Evolutionary conservation across 2,888 invertebrate species (phyloP), one percentile per base, ranked within the genome.

Genomic region (Poecilobothrus nobilitatus): DNA sequence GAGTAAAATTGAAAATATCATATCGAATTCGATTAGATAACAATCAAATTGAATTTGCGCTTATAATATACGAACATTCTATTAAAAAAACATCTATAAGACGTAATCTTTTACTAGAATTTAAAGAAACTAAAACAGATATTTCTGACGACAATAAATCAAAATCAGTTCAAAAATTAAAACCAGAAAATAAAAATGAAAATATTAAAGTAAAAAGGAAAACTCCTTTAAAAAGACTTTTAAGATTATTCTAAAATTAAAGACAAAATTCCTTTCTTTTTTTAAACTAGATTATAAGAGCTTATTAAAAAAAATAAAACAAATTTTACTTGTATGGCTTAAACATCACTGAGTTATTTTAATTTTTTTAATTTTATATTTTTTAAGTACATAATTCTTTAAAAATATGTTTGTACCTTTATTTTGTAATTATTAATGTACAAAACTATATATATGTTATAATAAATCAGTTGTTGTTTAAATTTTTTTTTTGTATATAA

Each of bases 61-160:
- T 78, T 67, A 74, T 78, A 18, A 76, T 77, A 63, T 78, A 78
- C 71, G 76, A 76, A 68, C 73, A 76, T 68, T 37, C 75, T n/a
- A 72, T 66, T 53, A 66, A 62, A 61, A 71, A 34, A 65, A 66
- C 67, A 44, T 18, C 66, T 67, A 65, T 73, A n/a, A 74, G 74
- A 62, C 74, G 77, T 61, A 77, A 77, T 74, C 72, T 78, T 10
- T 74, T 78, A 71, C 67, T 70, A n/a, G 76, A 77, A 71, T 77
- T 78, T 70, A 69, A 74, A 53, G 71, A 74, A 70, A 68, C 73
- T 33, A 68, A 71, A 8, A 65, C 68, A 9, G 61, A 68, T 2
- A 69, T 70, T 63, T 21, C 10, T 9, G 27, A 63, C 6, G 63
- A 63, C 15, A 27, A 18, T 27, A 63, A 63, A 15, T 2, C 15